Evolutionary conservation across 2,797 vertebrate genomes (phyloP).

Genomic region (Eulemur albifrons): DNA sequence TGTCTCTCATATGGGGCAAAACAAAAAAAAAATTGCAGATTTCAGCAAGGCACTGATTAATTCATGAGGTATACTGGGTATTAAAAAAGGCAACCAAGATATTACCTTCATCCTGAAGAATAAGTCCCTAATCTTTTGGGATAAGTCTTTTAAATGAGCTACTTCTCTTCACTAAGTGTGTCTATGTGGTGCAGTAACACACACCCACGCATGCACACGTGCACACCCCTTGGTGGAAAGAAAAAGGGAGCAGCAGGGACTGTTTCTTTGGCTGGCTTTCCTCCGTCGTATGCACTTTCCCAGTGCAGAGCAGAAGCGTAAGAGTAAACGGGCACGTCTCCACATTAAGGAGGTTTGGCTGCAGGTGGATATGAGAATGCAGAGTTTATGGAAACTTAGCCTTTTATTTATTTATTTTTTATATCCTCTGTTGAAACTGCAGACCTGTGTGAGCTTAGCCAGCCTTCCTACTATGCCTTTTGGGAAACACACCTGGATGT

Average conservation of each 20-base stretch:
- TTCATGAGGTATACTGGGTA: not conserved
- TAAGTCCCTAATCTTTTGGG: not conserved
- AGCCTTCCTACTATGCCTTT: not conserved
- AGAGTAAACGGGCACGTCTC: not conserved
- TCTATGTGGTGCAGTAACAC: not conserved
- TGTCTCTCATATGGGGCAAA: not conserved
- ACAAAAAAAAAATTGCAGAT: not conserved
- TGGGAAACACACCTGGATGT: not conserved
- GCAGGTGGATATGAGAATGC: not conserved
- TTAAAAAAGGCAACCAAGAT: not conserved
- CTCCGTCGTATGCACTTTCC: not conserved
- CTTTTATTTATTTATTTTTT: not conserved
- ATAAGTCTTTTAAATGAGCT: not conserved
- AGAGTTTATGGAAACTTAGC: not conserved
- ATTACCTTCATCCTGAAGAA: not conserved
- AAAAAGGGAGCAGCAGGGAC: not conserved
- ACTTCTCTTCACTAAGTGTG: not conserved
- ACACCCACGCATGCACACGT: no score
- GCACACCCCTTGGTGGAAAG: not conserved
- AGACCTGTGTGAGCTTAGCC: slow-evolving; percentile 26
- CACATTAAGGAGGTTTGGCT: not conserved
- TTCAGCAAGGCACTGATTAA: not conserved
- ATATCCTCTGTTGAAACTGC: slow-evolving; percentile 14
- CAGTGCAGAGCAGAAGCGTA: not conserved
- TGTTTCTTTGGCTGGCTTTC: not conserved